Evolutionary conservation across 2,888 invertebrate genomes (phyloP), one percentile per base, ranked within the genome.

Genomic region (Drosophila percnosoma): DNA sequence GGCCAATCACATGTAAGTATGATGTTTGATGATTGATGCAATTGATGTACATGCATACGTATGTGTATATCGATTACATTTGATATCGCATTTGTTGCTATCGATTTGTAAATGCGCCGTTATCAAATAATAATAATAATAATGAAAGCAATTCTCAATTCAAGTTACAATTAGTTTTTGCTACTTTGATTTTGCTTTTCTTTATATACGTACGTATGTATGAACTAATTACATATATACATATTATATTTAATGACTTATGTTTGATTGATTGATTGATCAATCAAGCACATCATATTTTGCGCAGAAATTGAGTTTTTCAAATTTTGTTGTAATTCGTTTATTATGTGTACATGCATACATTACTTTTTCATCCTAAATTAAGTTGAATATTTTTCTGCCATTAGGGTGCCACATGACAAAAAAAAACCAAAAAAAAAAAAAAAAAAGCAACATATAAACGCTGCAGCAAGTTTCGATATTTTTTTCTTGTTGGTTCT

Each of bases 261-360:
- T 45, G 24, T 45, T 45, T 45, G 45, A 65, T 82, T 79, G 57
- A 72, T 69, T 79, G 65, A 78, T 70, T 67, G n/a, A 54, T 55
- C 49, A 51, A 68, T 15, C 27, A 68, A 63, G 21, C 53, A 24
- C 11, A 53, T 52, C 21, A 21, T 31, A 64, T 65, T 75, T 75
- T 82, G 68, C 70, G 78, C 89, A 87, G 80, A 87, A 84, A 87
- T 89, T 91, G 91, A 91, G 91, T 91, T 91, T 91, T 91, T 91
- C 91, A 91, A 91, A 91, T 91, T 91, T 91, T 91, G 91, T 91
- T 91, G 91, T 91, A 91, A 90, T 90, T 90, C 87, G 89, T 90
- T 89, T 83, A 85, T 80, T 78, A 71, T 78, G 58, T 82, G 80
- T 69, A 75, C 66, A 78, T 70, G 76, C 53, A 78, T 81, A 77